phyloP scores from a whole-genome alignment of 2,113 vertebrate genomes.

The Notothenia rossii region DNA sequence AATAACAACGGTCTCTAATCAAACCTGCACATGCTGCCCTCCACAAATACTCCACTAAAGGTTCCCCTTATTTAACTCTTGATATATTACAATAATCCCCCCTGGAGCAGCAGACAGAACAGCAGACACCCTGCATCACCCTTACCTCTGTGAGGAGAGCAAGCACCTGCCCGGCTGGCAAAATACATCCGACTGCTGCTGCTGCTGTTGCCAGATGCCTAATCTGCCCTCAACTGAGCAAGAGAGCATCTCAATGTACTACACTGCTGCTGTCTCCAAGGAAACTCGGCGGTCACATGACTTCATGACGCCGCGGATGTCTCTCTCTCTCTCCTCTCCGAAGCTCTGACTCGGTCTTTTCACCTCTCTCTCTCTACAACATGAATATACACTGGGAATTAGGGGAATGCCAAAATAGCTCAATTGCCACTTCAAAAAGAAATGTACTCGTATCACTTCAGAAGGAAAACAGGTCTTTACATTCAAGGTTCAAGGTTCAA shows the following conservation, averaged over 20 bases:
- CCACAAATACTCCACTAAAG: slow-evolving; percentile 1
- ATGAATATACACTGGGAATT: slow-evolving; percentile 28
- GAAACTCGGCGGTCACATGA: slow-evolving; percentile 87
- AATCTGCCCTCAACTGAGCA: slow-evolving; percentile 75
- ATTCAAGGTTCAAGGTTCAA: no score
- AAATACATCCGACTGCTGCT: slow-evolving; percentile 74
- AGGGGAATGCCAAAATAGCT: slow-evolving; percentile 44
- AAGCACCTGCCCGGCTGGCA: slow-evolving; percentile 69
- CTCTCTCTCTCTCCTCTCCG: slow-evolving; percentile 52
- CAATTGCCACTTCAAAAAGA: slow-evolving; percentile 14
- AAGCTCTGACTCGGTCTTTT: slow-evolving; percentile 40
- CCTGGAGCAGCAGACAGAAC: slow-evolving; percentile 30
- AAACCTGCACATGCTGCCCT: slow-evolving; percentile 34
- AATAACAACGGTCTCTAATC: slow-evolving; percentile 2
- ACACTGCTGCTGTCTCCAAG: slow-evolving; percentile 87
- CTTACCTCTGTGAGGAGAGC: slow-evolving; percentile 71
- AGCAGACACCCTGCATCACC: slow-evolving; percentile 24
- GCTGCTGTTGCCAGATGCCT: slow-evolving; percentile 72
- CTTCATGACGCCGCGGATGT: slow-evolving; percentile 69
- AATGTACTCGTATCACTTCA: not conserved
- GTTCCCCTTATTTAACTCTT: slow-evolving; percentile 18
- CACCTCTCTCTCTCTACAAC: slow-evolving; percentile 38
- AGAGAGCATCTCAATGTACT: slow-evolving; percentile 84
- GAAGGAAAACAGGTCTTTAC: not conserved
- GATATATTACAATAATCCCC: not conserved